A percentile compares a stretch with the other conserved stretches of the same genome.
These are phyloP conservation scores for Nemoura dubitans DNA, from an alignment of 2,888 invertebrate genomes.

Conservation along the genomic window DNA sequence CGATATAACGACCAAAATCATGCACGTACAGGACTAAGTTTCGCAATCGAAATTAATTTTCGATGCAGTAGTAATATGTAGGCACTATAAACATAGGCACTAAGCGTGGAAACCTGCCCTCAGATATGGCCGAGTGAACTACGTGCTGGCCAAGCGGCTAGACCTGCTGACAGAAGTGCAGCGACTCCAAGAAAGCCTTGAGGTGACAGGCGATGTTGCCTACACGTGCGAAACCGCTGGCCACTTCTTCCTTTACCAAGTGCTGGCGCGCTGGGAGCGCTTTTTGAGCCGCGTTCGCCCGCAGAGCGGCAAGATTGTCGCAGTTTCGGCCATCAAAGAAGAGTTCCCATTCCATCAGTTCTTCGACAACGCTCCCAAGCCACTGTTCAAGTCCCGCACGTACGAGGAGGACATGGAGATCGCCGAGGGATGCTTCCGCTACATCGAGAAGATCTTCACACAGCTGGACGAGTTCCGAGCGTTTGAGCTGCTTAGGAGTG, in stretches of 20 bases:
- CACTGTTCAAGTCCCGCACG: slow-evolving; percentile 82
- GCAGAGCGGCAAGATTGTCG: slow-evolving; percentile 57
- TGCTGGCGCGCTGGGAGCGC: slow-evolving; percentile 91
- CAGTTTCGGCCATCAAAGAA: slow-evolving; percentile 65
- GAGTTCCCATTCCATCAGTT: slow-evolving; percentile 95
- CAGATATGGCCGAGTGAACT: slow-evolving; percentile 97
- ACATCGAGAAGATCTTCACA: slow-evolving; percentile 94
- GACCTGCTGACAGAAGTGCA: slow-evolving; percentile 89
- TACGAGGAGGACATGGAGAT: slow-evolving; percentile 87
- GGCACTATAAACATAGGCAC: too few relatives aligned
- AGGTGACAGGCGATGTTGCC: slow-evolving; percentile 86
- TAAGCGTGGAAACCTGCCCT: too few relatives aligned
- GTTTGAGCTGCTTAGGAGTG: slow-evolving; percentile 94
- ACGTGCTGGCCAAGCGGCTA: slow-evolving; percentile 92
- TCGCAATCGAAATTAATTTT: too few relatives aligned
- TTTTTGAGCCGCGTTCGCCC: slow-evolving; percentile 74
- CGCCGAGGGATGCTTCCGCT: slow-evolving; percentile 86
- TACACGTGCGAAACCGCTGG: slow-evolving; percentile 99
- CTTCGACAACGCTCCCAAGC: slow-evolving; percentile 92
- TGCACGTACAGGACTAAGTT: too few relatives aligned
- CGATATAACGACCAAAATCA: too few relatives aligned
- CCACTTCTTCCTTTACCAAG: slow-evolving; percentile 95
- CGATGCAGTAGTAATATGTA: too few relatives aligned
- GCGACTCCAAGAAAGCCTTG: slow-evolving; percentile 85
- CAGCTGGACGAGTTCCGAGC: slow-evolving; percentile 98